Base-by-base conservation (phyloP, 2,113 vertebrate species). In the Neoarius graeffei region DNA sequence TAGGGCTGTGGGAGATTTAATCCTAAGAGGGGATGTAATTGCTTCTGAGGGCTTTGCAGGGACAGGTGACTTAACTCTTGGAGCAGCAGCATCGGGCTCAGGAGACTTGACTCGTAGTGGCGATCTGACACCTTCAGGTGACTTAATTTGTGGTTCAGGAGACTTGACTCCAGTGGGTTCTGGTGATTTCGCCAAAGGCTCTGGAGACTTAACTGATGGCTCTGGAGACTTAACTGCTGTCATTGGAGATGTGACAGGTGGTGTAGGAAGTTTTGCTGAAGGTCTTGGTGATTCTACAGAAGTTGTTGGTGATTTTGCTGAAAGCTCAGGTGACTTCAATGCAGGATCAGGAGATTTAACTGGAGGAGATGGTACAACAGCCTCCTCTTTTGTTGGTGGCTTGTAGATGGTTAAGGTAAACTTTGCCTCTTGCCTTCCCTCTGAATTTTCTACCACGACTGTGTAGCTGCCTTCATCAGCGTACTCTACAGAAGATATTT, bases 391-490 rank as follows among this genome's bases (percentile, higher is more conserved):
- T 71, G 93, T 91, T 92, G 88, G 93, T 91, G 94, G 88, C 91
- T 94, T 97, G 77, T 94, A 96, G 92, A 99, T 94, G 14, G 96
- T 97, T 93, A 99, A 92, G 66, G 95, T 98, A 87, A 99, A 99
- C 81, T 94, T 95, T 4, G 97, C 97, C 92, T 98, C 98, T 91
- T 99, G 97, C 89, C 93, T 96, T 81, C 97, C 98, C 90, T 96
- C 97, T 3, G 95, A 95, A 89, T 99, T 99, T 93, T 98, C 97
- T 1, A 98, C 97, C 67, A 98, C 92, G 83, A 99, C 96, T 0
- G 93, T 96, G 88, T 99, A 99, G 89, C 74, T 97, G 91, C 98
- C 98, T 91, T 99, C 98, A 93, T 99, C 96, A 4, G 97, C 97
- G n/a, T 88, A 74, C 27, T 95, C 96, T 83, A 98, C 97, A 0